Evolutionary conservation across 2,113 vertebrate species (phyloP), one percentile per base, ranked within the genome.

Genomic region (Myanophis thanlyinensis): DNA sequence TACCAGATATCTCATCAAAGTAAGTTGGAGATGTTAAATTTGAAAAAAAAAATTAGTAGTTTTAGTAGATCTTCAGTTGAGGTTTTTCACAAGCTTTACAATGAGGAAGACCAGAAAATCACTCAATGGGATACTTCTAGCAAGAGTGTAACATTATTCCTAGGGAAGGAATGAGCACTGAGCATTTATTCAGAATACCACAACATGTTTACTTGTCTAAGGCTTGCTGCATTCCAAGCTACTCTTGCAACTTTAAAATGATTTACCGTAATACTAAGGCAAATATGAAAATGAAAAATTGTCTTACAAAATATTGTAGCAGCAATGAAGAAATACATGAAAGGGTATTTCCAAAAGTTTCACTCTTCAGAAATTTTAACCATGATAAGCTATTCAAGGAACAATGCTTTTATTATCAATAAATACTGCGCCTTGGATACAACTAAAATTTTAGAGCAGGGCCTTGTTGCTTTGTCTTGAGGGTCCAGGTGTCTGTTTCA

Each of bases 1-100:
- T 96, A 99, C 99, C 92, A 98, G 99, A 95, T 99, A 99, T 95
- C 99, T 99, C 96, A 99, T 99, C 92, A 99, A 99, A 98, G 99
- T 99, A 95, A 97, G 94, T 4, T 87, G 88, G 30, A 88, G 89
- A 18, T 25, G 47, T 89, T 73, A n/a, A 49, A 0, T 94, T 51
- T 93, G 40, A n/a, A 9, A 2, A 18, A 22, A 8, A 85, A n/a
- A 8, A 5, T 44, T 49, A 13, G 9, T 35, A 35, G 11, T 51
- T 89, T 18, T 89, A 20, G 3, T 88, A 52, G 5, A 12, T n/a
- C 18, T 47, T 47, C 1, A 35, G 0, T 90, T 67, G 53, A 8
- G 93, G 67, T 85, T 59, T 44, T 30, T 52, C 30, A 35, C 12
- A 59, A 51, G 54, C 44, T 27, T 27, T 46, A 18, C 1, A 67